A percentile compares a stretch with the other conserved stretches of the same genome.
phyloP scores from a whole-genome alignment of 1,140 invertebrate genomes.

The Physella acuta region DNA sequence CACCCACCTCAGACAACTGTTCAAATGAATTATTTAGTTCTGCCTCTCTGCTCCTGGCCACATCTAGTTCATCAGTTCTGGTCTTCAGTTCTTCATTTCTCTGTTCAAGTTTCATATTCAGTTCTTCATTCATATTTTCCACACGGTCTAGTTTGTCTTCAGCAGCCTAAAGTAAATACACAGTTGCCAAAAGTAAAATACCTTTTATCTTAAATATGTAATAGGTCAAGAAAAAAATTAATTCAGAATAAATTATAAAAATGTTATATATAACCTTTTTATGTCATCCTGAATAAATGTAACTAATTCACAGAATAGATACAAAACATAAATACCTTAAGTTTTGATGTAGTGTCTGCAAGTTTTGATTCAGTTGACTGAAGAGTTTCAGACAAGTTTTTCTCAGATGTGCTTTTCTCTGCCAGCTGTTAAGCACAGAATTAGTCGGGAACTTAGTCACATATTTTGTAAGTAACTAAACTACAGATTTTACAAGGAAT shows the following conservation, averaged over 20 bases:
- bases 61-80: constrained; percentile 29
- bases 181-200: not conserved
- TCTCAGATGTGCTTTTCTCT: constrained; percentile 9
- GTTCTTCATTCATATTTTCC: constrained; percentile 29
- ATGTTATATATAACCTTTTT: no score
- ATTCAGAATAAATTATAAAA: no score
- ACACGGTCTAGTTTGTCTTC: constrained; percentile 26
- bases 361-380: constrained; percentile 1
- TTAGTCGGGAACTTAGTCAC: no score
- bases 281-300: no score
- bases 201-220: no score
- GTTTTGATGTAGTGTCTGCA: not conserved
- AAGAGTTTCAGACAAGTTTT: constrained; percentile 7
- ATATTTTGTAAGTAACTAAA: no score
- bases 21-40: constrained; percentile 48
- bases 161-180: constrained; percentile 10
- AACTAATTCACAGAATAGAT: no score
- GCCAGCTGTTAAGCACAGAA: not conserved
- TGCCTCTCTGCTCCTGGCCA: constrained; percentile 31
- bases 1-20: constrained; percentile 44
- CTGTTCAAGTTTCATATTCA: constrained; percentile 31
- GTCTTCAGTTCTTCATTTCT: constrained; percentile 29
- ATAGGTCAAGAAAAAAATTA: no score
- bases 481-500: no score
- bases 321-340: no score